Percentiles rank a stretch among this genome's conserved stretches.
Evolutionary conservation across 2,797 vertebrate genomes (phyloP).

Genomic region (Danio tinwini): DNA sequence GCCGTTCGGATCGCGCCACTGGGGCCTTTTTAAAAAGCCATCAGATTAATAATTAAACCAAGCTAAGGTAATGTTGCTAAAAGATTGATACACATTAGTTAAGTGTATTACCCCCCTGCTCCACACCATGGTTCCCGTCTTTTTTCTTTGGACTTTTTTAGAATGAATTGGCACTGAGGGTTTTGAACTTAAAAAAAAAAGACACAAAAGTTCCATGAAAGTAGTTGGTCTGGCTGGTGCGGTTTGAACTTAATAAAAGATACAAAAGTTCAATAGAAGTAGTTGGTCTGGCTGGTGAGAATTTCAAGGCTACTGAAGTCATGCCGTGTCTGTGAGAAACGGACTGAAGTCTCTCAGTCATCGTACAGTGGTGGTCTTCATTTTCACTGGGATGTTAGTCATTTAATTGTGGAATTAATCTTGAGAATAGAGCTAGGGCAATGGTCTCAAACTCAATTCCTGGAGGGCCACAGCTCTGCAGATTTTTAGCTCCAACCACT

Average conservation of each 20-base stretch:
- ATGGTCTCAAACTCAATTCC: too few species aligned
- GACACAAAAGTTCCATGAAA: neutral
- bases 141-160: neutral
- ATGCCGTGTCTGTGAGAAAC: neutral
- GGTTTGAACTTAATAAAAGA: too few species aligned
- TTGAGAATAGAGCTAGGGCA: neutral
- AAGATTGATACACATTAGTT: neutral
- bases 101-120: neutral
- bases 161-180: neutral
- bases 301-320: neutral
- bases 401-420: neutral
- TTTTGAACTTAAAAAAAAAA: neutral
- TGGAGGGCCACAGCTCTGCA: too few species aligned
- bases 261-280: too few species aligned
- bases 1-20: neutral
- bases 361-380: neutral
- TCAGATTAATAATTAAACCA: slow-evolving; percentile 8
- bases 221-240: neutral
- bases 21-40: neutral
- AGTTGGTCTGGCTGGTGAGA: too few species aligned
- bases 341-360: neutral
- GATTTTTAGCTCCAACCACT: too few species aligned
- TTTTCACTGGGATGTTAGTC: neutral
- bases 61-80: slow-evolving; percentile 18
- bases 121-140: neutral